phyloP scores from a whole-genome alignment of 2,797 vertebrate genomes.

The Periparus ater region DNA sequence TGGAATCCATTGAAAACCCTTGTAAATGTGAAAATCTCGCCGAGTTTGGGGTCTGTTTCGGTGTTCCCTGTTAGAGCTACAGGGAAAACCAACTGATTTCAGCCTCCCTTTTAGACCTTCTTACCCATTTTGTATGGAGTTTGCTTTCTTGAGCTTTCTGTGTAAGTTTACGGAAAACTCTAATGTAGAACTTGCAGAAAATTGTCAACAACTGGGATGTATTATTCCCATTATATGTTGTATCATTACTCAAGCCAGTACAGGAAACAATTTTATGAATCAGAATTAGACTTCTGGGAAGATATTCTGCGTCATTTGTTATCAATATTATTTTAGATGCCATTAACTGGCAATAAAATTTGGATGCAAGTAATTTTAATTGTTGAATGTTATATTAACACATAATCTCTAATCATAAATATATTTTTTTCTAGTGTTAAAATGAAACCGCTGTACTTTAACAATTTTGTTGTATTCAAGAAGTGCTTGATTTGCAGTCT shows the following conservation, averaged over 20 bases:
- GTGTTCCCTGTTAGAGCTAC: neutral
- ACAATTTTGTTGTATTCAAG: neutral
- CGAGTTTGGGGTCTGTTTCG: neutral
- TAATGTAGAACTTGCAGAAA: neutral
- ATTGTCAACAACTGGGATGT: neutral
- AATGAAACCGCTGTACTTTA: neutral
- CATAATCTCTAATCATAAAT: neutral
- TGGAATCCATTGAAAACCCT: neutral
- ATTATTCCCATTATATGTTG: neutral
- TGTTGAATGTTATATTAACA: slow-evolving; percentile 4
- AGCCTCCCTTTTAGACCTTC: neutral
- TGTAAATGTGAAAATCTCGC: neutral
- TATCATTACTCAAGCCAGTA: neutral
- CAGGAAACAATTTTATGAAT: slow-evolving; percentile 27
- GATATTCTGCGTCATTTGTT: slow-evolving; percentile 21
- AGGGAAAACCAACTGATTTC: neutral
- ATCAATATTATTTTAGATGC: slow-evolving; percentile 39
- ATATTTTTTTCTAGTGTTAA: neutral
- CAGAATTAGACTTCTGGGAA: slow-evolving; percentile 54
- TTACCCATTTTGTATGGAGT: neutral
- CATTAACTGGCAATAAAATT: slow-evolving; percentile 49
- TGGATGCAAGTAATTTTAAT: slow-evolving; percentile 48
- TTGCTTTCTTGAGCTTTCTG: neutral
- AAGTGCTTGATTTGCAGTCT: neutral
- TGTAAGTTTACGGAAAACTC: neutral